These are phyloP conservation scores for Unio pictorum DNA, from an alignment of 2,888 invertebrate species.

Conservation along the genomic window DNA sequence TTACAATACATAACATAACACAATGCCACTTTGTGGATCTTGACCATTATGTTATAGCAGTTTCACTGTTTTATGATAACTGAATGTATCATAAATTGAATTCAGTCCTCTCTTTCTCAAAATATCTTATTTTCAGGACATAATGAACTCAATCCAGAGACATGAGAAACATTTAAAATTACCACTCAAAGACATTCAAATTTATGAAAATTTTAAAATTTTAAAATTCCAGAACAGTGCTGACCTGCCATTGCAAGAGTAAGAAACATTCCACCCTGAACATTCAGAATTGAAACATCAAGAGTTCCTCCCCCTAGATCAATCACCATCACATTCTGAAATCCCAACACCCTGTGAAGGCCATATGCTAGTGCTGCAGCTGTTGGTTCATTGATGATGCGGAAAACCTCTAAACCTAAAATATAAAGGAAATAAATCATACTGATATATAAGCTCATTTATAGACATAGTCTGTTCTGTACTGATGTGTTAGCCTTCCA, in stretches of 20 bases:
- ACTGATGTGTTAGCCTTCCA: too few species aligned
- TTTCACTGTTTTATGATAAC: too few species aligned
- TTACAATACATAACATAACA: too few species aligned
- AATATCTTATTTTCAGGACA: too few species aligned
- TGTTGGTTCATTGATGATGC: constrained; percentile 74
- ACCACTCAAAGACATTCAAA: background rate
- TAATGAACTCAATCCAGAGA: too few species aligned
- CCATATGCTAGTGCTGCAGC: constrained; percentile 75
- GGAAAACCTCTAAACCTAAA: constrained; percentile 71
- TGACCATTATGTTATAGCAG: too few species aligned
- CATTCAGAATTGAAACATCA: constrained; percentile 73
- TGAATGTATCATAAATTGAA: too few species aligned
- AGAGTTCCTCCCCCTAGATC: constrained; percentile 73
- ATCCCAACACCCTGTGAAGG: constrained; percentile 72
- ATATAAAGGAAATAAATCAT: constrained; percentile 1
- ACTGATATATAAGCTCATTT: too few species aligned
- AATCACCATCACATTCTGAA: constrained; percentile 72
- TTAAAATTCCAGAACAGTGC: constrained; percentile 2
- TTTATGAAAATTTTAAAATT: background rate
- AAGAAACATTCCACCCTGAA: constrained; percentile 74
- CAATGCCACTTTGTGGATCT: too few species aligned
- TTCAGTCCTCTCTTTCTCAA: too few species aligned
- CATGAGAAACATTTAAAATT: too few species aligned
- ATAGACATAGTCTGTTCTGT: too few species aligned
- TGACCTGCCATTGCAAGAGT: constrained; percentile 74